Evolutionary conservation across 1,140 invertebrate species (phyloP).

Genomic region (Yoshiicerus persimilis): DNA sequence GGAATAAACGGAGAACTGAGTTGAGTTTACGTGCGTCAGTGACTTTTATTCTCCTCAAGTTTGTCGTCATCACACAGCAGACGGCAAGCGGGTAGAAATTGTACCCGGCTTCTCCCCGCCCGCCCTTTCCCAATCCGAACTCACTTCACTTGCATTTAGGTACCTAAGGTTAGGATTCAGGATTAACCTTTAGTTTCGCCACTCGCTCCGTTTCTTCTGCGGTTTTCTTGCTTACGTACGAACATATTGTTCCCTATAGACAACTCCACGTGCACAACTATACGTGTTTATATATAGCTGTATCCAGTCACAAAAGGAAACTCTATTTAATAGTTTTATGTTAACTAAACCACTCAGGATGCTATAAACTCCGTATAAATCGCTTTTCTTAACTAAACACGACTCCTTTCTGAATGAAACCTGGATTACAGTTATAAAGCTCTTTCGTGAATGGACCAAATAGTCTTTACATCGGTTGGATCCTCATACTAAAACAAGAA

Average conservation of each 20-base stretch:
- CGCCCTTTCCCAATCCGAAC: neutral
- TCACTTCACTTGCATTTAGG: neutral
- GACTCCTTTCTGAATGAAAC: neutral
- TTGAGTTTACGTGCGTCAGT: neutral
- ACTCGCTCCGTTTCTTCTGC: neutral
- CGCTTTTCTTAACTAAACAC: neutral
- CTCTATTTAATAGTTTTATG: no score
- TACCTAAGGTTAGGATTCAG: neutral
- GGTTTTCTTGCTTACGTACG: neutral
- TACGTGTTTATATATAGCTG: no score
- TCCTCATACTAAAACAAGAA: no score
- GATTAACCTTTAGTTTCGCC: neutral
- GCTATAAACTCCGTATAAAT: neutral
- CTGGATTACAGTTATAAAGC: neutral
- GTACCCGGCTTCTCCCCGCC: neutral
- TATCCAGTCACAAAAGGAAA: no score
- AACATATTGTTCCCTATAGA: neutral
- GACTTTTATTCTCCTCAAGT: neutral
- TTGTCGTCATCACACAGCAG: neutral
- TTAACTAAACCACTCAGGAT: no score
- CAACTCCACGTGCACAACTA: no score
- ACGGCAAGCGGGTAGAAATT: neutral
- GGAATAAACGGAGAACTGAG: neutral
- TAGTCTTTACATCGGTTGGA: no score
- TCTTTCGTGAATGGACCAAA: neutral